Base-by-base conservation (phyloP, 1,140 invertebrate genomes). In the Agrilus planipennis region DNA sequence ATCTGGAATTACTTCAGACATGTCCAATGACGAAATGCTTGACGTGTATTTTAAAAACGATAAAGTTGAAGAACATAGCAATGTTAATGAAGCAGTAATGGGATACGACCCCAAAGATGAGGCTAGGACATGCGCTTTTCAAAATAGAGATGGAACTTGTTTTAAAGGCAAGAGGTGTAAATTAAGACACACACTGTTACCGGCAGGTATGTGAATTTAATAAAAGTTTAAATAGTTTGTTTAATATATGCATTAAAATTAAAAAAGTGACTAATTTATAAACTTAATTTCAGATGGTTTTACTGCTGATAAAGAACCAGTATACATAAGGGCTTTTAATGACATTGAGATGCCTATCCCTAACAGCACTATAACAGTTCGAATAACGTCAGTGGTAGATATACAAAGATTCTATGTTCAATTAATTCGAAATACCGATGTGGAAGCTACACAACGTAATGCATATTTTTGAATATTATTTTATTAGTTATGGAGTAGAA, bases 81-180 rank as follows among this genome's bases (percentile, higher is more conserved):
- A 21, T 6, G 17, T 36, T 5, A 36, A 21, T 14, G 34, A 36
- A 14, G 34, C 34, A 12, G 34, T 36, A 6, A 36, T 36, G 34
- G n/a, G 17, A 9, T 36, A 36, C 18, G 19, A 36, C 15, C 34
- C 34, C 2, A 18, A 15, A 23, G 34, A 36, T 23, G 34, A 36
- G 14, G 34, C 20, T 15, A 3, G 15, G 23, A 36, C 34, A 12
- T 36, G 34, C n/a, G 23, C 20, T 15, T 21, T 21, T 22, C 12
- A 21, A 21, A 18, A 21, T 10, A 11, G 19, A 4, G 34, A 36
- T 23, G 34, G 34, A 4, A 36, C 34, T 22, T 36, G 34, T 12
- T 36, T 21, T 36, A 36, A 36, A 15, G 34, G 34, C 11, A 36
- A 36, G 9, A 14, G 6, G 2, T 36, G 34, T 36, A 36, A 21